Conservation (phyloP, 2,113 vertebrate genomes). For the Dasypus novemcinctus region DNA sequence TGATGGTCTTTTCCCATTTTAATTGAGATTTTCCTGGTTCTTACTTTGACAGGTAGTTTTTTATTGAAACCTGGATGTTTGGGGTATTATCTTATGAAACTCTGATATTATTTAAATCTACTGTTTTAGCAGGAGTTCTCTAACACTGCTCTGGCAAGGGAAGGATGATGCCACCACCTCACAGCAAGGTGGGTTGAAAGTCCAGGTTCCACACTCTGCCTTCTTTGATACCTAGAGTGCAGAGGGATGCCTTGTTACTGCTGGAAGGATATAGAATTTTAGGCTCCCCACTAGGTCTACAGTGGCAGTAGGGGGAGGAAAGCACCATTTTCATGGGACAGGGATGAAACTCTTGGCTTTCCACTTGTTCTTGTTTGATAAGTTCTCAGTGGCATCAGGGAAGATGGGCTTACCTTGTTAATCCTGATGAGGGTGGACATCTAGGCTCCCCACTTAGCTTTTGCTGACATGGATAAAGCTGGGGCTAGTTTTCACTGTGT, state of each 20-base stretch:
- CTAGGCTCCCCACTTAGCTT: background rate
- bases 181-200: background rate
- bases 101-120: constrained; percentile 22
- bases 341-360: background rate
- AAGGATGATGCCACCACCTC: background rate
- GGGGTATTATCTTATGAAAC: background rate
- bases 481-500: background rate
- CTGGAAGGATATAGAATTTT: background rate
- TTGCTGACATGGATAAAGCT: background rate
- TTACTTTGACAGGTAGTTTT: background rate
- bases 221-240: background rate
- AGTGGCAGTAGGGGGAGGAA: background rate
- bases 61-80: constrained; percentile 35
- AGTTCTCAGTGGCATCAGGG: background rate
- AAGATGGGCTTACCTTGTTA: background rate
- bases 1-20: constrained; percentile 32
- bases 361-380: background rate
- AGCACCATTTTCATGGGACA: background rate
- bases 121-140: background rate
- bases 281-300: background rate
- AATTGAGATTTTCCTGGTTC: background rate
- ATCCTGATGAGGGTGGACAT: background rate
- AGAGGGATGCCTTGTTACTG: background rate
- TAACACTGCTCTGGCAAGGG: background rate
- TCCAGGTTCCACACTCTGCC: background rate